phyloP scores from a whole-genome alignment of 2,888 invertebrate genomes.

The Rhingia rostrata region DNA sequence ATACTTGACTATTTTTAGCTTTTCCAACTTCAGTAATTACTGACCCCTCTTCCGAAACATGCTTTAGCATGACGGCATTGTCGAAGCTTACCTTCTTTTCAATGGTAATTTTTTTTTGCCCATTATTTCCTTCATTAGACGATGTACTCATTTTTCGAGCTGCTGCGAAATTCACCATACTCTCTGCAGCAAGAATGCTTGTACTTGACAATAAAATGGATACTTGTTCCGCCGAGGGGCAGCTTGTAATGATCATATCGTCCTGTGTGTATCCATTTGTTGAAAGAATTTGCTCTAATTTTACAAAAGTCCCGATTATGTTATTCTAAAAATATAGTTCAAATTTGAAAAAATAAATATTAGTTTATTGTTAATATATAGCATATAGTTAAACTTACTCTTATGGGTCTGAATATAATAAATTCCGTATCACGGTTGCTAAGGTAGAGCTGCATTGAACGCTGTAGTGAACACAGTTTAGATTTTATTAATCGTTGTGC shows the following conservation, averaged over 20 bases:
- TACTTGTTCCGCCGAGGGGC: slow-evolving; percentile 96
- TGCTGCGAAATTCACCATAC: slow-evolving; percentile 79
- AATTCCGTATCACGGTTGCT: slow-evolving; percentile 98
- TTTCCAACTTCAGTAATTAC: not conserved
- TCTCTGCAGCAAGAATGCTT: slow-evolving; percentile 85
- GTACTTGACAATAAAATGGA: slow-evolving; percentile 93
- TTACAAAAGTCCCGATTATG: slow-evolving; percentile 93
- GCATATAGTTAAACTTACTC: slow-evolving; percentile 84
- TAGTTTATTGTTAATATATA: not conserved
- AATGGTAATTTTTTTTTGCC: slow-evolving; percentile 51
- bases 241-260: slow-evolving; percentile 92
- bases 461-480: slow-evolving; percentile 90
- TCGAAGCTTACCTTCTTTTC: slow-evolving; percentile 78
- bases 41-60: slow-evolving; percentile 75
- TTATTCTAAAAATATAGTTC: slow-evolving; percentile 86
- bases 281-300: slow-evolving; percentile 90
- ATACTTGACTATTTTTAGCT: not conserved
- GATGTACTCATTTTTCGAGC: slow-evolving; percentile 79
- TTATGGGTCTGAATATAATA: slow-evolving; percentile 96
- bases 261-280: slow-evolving; percentile 91
- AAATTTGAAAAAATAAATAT: slow-evolving; percentile 14
- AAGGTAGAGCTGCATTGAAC: slow-evolving; percentile 96
- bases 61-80: slow-evolving; percentile 68
- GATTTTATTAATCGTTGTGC: slow-evolving; percentile 91
- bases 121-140: slow-evolving; percentile 75